Base-by-base conservation (phyloP, 2,797 vertebrate genomes). In the Sardinella longiceps region DNA sequence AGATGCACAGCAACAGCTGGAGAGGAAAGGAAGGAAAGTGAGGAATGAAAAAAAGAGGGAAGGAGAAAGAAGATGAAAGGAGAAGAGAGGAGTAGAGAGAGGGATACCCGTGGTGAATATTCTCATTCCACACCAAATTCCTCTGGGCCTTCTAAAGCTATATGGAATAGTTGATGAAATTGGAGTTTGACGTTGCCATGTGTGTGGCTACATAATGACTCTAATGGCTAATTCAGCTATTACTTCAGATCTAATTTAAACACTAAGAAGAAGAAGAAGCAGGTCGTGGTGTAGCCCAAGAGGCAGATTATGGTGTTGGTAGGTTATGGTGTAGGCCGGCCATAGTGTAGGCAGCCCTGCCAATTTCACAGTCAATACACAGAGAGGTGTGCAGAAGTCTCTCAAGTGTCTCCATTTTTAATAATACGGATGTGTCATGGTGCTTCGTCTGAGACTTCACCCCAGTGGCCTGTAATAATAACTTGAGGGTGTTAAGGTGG, bases 401-500 rank as follows among this genome's bases (percentile, higher is more conserved):
- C 60, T 33, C 28, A 66, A 66, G 30, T 11, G 25, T 12, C 25
- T 12, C 25, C 12, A 12, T 74, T 37, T 15, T 37, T 74, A 74
- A 74, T 74, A 74, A 74, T 74, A 74, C 30, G 14, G 66, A 12
- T 74, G 66, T 74, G 30, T 74, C 66, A 33, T 28, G 15, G 18
- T 37, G 66, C 39, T 33, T 33, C 30, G 20, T 74, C n/a, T 18
- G 66, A 37, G 66, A 33, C 18, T 37, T 74, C 30, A 37, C 66
- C 66, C 30, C 18, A 0, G 66, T 74, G 66, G 30, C 66, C 66
- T 74, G 15, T 74, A 74, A 74, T 74, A 74, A 74, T 30, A 88
- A 81, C 83, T 84, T 81, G 84, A 84, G 80, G 70, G 84, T 81
- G 82, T 58, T 74, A 86, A 87, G 80, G 70, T 87, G 88, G 90